These are phyloP conservation scores for Falco concolor DNA, from an alignment of 2,797 vertebrate genomes.

Conservation along the genomic window DNA sequence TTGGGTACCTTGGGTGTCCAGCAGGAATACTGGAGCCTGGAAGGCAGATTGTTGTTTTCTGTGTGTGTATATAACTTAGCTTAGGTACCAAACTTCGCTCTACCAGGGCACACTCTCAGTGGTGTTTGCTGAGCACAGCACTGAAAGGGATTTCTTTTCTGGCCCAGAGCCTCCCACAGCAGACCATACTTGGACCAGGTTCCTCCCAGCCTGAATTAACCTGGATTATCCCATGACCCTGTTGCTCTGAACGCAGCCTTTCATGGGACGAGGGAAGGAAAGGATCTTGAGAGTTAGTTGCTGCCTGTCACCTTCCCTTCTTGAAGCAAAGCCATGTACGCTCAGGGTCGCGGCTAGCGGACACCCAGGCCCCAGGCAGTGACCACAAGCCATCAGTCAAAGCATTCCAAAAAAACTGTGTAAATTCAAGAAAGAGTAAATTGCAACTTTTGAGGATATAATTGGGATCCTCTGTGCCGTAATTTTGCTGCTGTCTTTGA, in stretches of 20 bases:
- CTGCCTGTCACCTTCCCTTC: neutral
- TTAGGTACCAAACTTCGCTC: neutral
- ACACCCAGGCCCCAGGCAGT: neutral
- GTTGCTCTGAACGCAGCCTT: neutral
- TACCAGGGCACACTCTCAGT: neutral
- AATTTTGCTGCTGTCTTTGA: slow-evolving; percentile 26
- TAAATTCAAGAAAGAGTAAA: neutral
- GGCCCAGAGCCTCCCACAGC: neutral
- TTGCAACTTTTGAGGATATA: neutral
- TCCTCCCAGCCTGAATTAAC: neutral
- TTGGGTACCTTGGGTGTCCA: fast-evolving
- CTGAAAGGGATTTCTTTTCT: neutral
- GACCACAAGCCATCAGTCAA: neutral
- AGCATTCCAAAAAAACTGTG: neutral
- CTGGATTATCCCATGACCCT: neutral
- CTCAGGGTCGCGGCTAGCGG: neutral
- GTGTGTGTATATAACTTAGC: neutral
- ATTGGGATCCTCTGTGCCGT: neutral
- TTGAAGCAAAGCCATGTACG: neutral
- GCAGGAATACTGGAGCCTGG: neutral
- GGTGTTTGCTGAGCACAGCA: neutral
- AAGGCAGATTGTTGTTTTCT: neutral
- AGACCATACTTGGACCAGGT: neutral
- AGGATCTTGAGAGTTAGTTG: neutral
- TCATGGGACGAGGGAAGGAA: neutral